These are phyloP conservation scores for Petrocephalus schoutedeni DNA, from an alignment of 2,797 vertebrate genomes.

Conservation along the genomic window DNA sequence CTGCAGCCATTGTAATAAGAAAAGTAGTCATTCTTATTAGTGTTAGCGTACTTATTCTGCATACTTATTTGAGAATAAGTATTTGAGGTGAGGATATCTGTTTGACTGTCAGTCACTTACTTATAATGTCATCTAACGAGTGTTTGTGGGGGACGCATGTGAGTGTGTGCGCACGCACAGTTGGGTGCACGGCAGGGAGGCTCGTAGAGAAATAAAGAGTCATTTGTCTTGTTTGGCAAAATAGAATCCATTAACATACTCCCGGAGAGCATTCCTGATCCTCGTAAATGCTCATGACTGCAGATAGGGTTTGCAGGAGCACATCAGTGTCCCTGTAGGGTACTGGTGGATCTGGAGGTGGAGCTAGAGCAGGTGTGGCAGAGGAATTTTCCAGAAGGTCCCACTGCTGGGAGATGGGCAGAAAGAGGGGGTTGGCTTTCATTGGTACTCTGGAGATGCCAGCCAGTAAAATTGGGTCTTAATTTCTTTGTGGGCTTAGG, in stretches of 20 bases:
- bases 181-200: conserved; percentile 4
- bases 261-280: background rate
- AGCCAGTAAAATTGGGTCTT: background rate
- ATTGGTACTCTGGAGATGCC: background rate
- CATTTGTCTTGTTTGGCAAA: conserved; percentile 14
- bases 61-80: background rate
- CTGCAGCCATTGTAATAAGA: background rate
- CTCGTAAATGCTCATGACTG: conserved; percentile 1
- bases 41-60: background rate
- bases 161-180: background rate
- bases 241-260: conserved; percentile 16
- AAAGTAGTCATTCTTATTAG: background rate
- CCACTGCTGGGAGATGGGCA: background rate
- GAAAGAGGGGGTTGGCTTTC: background rate
- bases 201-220: conserved; percentile 14
- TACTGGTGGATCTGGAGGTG: background rate
- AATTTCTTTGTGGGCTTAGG: background rate
- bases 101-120: background rate
- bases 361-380: background rate
- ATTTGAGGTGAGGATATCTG: background rate
- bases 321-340: background rate
- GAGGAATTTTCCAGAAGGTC: background rate
- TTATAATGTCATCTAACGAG: conserved; percentile 11
- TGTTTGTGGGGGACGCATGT: background rate
- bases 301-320: conserved; percentile 17